phyloP scores from a whole-genome alignment of 2,888 invertebrate species.

The Epirrita christyi region DNA sequence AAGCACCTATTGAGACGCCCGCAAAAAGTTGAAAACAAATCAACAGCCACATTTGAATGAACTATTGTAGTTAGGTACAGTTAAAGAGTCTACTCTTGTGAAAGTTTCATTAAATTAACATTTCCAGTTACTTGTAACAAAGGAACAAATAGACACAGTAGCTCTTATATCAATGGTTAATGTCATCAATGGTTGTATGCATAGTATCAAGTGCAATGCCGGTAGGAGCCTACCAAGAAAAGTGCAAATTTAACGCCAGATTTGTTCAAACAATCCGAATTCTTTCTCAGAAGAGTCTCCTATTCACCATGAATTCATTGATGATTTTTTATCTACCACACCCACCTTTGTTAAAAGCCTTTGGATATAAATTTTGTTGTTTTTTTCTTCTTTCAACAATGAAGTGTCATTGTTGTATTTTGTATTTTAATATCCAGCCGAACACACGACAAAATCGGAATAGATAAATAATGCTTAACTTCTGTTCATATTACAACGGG shows the following conservation, averaged over 20 bases:
- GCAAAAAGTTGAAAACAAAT: no score
- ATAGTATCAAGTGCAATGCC: constrained; percentile 47
- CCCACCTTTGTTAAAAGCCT: constrained; percentile 58
- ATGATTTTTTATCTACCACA: constrained; percentile 64
- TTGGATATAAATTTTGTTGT: constrained; percentile 67
- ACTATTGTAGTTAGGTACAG: no score
- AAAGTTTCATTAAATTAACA: neutral
- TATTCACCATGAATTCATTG: constrained; percentile 63
- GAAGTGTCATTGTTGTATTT: constrained; percentile 75
- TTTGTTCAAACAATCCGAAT: constrained; percentile 52
- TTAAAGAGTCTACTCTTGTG: no score
- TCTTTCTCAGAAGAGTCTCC: constrained; percentile 54
- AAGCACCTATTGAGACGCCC: no score
- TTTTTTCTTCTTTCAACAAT: constrained; percentile 65
- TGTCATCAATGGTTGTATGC: constrained; percentile 8
- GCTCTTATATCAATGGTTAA: constrained; percentile 2
- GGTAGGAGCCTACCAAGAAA: constrained; percentile 46
- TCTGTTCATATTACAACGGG: constrained; percentile 14
- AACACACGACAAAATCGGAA: constrained; percentile 72
- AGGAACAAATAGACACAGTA: constrained; percentile 6
- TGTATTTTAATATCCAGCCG: constrained; percentile 77
- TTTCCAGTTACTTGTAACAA: neutral
- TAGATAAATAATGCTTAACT: constrained; percentile 74
- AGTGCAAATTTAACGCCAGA: constrained; percentile 65
- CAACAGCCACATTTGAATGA: no score